phyloP scores from a whole-genome alignment of 2,113 vertebrate genomes.

The Tupaia chinensis region DNA sequence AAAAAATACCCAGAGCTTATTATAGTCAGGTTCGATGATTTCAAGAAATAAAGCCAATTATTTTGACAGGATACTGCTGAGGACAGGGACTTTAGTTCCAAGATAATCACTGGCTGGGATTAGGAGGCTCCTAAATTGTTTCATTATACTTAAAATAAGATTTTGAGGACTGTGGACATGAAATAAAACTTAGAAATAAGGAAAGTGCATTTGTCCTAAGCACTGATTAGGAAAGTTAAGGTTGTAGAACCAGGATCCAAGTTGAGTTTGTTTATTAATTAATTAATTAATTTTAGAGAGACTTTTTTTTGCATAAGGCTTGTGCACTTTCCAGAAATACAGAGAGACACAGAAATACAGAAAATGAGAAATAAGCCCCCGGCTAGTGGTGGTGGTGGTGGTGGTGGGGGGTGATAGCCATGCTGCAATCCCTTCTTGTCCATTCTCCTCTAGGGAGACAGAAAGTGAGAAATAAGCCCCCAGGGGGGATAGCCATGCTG shows the following conservation, averaged over 20 bases:
- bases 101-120: background rate
- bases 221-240: background rate
- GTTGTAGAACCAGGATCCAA: background rate
- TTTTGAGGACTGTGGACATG: background rate
- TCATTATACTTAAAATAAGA: background rate
- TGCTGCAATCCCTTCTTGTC: too few species aligned
- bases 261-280: background rate
- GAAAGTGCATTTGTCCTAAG: background rate
- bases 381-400: too few species aligned
- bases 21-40: background rate
- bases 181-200: background rate
- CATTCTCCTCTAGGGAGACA: too few species aligned
- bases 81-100: background rate
- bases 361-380: too few species aligned
- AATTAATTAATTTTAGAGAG: too few species aligned
- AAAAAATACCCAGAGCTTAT: background rate
- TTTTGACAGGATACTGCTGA: background rate
- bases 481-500: too few species aligned
- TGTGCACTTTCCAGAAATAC: too few species aligned
- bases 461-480: too few species aligned
- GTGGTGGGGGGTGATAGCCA: too few species aligned
- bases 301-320: too few species aligned
- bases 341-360: too few species aligned
- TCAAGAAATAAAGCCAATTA: background rate
- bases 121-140: background rate